phyloP scores from a whole-genome alignment of 1,140 invertebrate species.

The Lucilia cuprina region DNA sequence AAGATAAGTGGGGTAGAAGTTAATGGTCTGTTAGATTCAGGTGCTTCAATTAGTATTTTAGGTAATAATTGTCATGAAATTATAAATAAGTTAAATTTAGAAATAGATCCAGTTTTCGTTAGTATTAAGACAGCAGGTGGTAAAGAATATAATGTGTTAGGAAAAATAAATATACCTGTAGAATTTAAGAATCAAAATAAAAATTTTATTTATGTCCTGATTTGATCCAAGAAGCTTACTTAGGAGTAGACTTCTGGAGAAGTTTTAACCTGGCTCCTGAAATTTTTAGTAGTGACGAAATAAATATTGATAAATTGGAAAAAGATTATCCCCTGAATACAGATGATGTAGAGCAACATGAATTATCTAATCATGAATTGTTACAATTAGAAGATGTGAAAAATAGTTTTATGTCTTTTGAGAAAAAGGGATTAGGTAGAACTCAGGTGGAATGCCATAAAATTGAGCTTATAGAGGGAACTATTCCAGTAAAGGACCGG shows the following conservation, averaged over 20 bases:
- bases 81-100: too few species aligned
- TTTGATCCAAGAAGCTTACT: background rate
- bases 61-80: too few species aligned
- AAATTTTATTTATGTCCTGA: background rate
- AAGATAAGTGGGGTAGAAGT: background rate
- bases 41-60: background rate
- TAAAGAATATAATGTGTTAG: too few species aligned
- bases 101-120: too few species aligned
- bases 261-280: background rate
- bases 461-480: background rate
- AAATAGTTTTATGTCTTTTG: background rate
- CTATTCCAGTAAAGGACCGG: background rate
- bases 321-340: background rate
- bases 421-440: slow-evolving; percentile 29
- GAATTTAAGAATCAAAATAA: background rate
- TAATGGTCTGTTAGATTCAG: background rate
- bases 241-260: slow-evolving; percentile 3
- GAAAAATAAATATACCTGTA: background rate
- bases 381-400: background rate
- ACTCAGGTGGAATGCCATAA: slow-evolving; percentile 9
- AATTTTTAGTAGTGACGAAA: background rate
- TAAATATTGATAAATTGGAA: too few species aligned
- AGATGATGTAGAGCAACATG: background rate
- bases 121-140: too few species aligned
- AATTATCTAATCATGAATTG: background rate